Evolutionary conservation across 2,797 vertebrate species (phyloP).

Genomic region (Amblyopsis hoosieri): DNA sequence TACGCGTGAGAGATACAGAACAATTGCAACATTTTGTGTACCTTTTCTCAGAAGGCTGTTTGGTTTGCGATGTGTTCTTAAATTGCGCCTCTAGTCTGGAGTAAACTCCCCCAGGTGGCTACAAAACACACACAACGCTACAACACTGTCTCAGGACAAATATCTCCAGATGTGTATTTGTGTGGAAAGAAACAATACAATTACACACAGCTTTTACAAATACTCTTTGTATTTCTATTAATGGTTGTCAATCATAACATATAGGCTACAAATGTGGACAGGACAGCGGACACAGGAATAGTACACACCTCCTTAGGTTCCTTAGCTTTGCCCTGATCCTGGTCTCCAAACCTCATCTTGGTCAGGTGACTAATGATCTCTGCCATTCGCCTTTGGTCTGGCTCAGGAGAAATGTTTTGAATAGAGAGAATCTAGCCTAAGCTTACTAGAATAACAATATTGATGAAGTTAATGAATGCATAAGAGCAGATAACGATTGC

Average conservation of each 20-base stretch:
- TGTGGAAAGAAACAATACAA: neutral
- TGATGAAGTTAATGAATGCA: neutral
- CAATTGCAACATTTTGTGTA: constrained; percentile 73
- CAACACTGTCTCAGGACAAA: neutral
- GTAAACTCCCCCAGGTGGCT: constrained; percentile 93
- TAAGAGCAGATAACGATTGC: too few relatives aligned
- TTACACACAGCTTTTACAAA: neutral
- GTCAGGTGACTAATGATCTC: constrained; percentile 93
- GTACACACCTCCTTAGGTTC: constrained; percentile 88
- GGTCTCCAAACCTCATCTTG: constrained; percentile 92
- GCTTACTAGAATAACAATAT: neutral
- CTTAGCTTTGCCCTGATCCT: constrained; percentile 85
- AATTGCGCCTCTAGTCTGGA: constrained; percentile 90
- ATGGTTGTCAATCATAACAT: too few relatives aligned
- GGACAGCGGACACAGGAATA: neutral
- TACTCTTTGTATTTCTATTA: too few relatives aligned
- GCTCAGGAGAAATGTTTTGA: constrained; percentile 12
- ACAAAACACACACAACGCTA: constrained; percentile 19
- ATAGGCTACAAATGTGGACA: neutral
- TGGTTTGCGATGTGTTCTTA: constrained; percentile 80
- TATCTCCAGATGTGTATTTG: constrained; percentile 4
- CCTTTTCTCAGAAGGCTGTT: constrained; percentile 85
- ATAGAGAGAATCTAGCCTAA: neutral
- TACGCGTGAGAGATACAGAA: too few relatives aligned
- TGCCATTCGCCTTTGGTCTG: constrained; percentile 96